A percentile compares a stretch with the other conserved stretches of the same genome.
phyloP scores from a whole-genome alignment of 2,113 vertebrate species.

The Tetrax tetrax region DNA sequence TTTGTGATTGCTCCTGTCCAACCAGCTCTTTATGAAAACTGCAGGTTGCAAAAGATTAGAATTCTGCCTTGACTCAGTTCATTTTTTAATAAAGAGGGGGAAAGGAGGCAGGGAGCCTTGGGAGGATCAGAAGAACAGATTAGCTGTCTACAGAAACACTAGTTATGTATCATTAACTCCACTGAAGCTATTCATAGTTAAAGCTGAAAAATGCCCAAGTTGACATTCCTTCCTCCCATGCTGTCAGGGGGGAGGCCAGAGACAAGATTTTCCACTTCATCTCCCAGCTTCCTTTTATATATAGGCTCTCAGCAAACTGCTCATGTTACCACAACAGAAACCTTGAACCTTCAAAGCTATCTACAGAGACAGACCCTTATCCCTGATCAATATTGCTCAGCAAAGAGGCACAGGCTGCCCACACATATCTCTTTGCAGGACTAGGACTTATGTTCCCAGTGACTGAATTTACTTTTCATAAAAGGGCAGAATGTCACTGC shows the following conservation, averaged over 20 bases:
- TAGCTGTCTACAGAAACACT: constrained; percentile 56
- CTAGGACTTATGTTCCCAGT: neutral
- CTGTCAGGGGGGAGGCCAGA: constrained; percentile 18
- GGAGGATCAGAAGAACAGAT: constrained; percentile 60
- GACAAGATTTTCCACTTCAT: constrained; percentile 61
- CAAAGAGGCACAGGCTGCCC: neutral
- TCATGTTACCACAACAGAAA: constrained; percentile 47
- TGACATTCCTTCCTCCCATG: constrained; percentile 62
- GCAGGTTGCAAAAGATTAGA: constrained; percentile 39
- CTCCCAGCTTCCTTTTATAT: constrained; percentile 45
- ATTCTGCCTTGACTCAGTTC: constrained; percentile 10
- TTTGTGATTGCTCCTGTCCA: constrained; percentile 17
- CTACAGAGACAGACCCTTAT: constrained; percentile 43
- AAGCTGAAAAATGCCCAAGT: constrained; percentile 49
- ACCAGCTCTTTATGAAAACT: constrained; percentile 35
- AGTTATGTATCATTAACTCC: constrained; percentile 62
- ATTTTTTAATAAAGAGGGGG: constrained; percentile 49
- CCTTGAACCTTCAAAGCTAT: constrained; percentile 62
- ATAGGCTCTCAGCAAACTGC: constrained; percentile 24
- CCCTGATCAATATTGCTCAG: constrained; percentile 42
- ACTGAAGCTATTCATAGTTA: constrained; percentile 48
- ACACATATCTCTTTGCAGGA: neutral
- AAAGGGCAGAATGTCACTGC: constrained; percentile 10
- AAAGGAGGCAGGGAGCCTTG: constrained; percentile 10
- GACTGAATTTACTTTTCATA: constrained; percentile 8